Evolutionary conservation across 1,140 invertebrate species (phyloP).

Genomic region (Cryptotermes secundus): DNA sequence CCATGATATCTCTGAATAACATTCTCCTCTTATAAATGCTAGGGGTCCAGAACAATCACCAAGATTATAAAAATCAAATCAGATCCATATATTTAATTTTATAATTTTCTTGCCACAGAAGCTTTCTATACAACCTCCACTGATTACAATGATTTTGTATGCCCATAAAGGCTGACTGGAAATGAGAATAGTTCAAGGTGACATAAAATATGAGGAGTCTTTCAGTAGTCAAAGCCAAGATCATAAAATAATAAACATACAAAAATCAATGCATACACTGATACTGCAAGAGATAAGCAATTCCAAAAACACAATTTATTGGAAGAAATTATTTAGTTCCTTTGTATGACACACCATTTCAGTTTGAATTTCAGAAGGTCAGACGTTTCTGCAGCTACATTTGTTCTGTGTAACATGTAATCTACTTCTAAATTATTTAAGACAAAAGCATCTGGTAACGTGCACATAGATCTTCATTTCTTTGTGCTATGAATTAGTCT

Average conservation of each 20-base stretch:
- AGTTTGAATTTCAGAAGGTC: not conserved
- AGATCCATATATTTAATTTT: constrained; percentile 2
- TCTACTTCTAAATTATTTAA: constrained; percentile 20
- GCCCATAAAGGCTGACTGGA: not conserved
- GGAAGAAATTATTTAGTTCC: not conserved
- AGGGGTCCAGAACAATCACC: too few species aligned
- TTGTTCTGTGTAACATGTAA: constrained; percentile 10
- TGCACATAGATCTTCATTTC: not conserved
- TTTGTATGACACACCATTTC: not conserved
- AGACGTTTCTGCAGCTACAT: not conserved
- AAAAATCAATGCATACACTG: not conserved
- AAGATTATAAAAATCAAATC: not conserved
- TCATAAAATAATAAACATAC: not conserved
- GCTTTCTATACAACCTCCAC: not conserved
- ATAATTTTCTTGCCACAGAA: constrained; percentile 6
- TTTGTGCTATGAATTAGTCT: constrained; percentile 11
- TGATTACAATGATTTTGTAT: constrained; percentile 5
- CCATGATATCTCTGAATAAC: too few species aligned
- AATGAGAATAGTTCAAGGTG: not conserved
- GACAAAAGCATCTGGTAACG: not conserved
- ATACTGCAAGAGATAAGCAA: not conserved
- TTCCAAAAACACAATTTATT: not conserved
- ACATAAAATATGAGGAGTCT: not conserved
- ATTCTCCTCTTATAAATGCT: too few species aligned
- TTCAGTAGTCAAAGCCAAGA: not conserved